Base-by-base conservation (phyloP, 2,888 invertebrate species). In the Reticulitermes lucifugus region DNA sequence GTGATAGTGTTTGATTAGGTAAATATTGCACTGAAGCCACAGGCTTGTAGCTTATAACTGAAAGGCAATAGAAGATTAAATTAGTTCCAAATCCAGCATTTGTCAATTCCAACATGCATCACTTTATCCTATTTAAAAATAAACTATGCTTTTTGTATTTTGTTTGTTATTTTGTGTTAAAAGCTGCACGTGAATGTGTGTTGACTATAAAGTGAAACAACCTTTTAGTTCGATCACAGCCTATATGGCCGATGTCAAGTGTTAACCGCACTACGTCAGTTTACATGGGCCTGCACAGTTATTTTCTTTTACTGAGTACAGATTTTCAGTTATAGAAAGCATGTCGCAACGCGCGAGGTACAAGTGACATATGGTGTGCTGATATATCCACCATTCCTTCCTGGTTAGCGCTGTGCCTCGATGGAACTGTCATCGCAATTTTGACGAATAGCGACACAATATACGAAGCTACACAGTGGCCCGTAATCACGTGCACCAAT, bases 391-490 rank as follows among this genome's bases (percentile, higher is more conserved):
- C 73, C 35, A 41, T 73, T 73, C 41, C 41, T 6, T 73, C 73
- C 41, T 73, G 73, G 73, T 71, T 71, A 71, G 71, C 35, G 71
- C 71, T 71, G n/a, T 18, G 71, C 1, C 71, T 71, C 71, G n/a
- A 71, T 71, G 71, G 71, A 71, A 71, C 71, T 71, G 71, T 41
- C 73, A 14, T 41, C 41, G 18, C 73, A 73, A 73, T 41, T 73
- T 41, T 73, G 73, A 73, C 73, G 73, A 73, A 73, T 73, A 14
- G 73, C 41, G 73, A 18, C 41, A 35, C 21, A 35, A 22, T 55
- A 10, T n/a, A 65, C 9, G 22, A 22, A 65, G 25, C 65, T n/a
- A 65, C n/a, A 65, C n/a, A 65, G 6, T 65, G n/a, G 6, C 25
- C 65, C 65, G 25, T 10, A 65, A 65, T n/a, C 9, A 25, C 25